These are phyloP conservation scores for Halictus ligatus DNA, from an alignment of 2,888 invertebrate species.

Conservation along the genomic window DNA sequence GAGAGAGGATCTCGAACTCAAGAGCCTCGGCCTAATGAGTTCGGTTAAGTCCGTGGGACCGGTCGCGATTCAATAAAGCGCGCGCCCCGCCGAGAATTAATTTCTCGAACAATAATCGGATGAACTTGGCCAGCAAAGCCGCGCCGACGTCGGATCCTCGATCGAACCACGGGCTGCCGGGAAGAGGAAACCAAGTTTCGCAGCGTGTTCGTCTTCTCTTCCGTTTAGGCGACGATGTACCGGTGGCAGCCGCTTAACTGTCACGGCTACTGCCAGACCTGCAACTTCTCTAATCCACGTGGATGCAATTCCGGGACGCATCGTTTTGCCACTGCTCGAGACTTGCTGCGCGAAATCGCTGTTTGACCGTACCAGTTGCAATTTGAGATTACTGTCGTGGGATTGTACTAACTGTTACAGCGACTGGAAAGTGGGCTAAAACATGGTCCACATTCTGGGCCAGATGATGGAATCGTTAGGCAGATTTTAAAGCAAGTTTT, in stretches of 20 bases:
- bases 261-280: constrained; percentile 6
- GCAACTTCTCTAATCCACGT: constrained; percentile 61
- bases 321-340: constrained; percentile 3
- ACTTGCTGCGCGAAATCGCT: not conserved
- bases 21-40: constrained; percentile 29
- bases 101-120: constrained; percentile 67
- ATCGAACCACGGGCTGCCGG: not conserved
- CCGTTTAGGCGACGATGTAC: constrained; percentile 2
- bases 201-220: constrained; percentile 21
- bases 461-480: not conserved
- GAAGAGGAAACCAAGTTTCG: constrained; percentile 37
- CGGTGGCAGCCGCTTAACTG: constrained; percentile 37
- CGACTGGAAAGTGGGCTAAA: not conserved
- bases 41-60: constrained; percentile 33
- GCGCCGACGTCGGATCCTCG: not conserved
- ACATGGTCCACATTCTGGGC: not conserved
- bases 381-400: not conserved
- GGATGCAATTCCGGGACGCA: constrained; percentile 42
- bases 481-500: not conserved
- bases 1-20: not conserved
- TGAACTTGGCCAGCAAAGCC: constrained; percentile 46
- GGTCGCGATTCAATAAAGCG: constrained; percentile 39
- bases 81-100: constrained; percentile 48
- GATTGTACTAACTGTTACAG: not conserved
- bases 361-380: not conserved